A percentile compares a stretch with the other conserved stretches of the same genome.
Evolutionary conservation across 2,797 vertebrate genomes (phyloP).

Genomic region (Coracias cyanogaster): DNA sequence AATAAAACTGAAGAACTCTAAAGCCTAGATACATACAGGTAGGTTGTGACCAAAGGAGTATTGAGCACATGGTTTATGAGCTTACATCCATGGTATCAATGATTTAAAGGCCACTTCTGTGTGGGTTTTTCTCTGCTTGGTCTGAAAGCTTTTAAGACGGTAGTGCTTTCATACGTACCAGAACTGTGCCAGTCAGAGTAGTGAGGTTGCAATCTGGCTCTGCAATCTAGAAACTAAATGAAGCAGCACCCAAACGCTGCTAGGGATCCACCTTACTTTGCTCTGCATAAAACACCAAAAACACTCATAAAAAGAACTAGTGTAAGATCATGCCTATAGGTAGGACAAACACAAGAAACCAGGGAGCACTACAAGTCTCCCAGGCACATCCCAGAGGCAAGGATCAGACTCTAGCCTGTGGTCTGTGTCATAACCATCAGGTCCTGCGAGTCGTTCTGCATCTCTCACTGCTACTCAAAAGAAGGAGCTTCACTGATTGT

Average conservation of each 20-base stretch:
- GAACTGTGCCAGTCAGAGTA: neutral
- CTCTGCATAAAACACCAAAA: neutral
- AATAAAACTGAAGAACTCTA: neutral
- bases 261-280: neutral
- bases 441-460: neutral
- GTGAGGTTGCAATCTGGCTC: neutral
- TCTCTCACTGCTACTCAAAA: neutral
- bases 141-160: neutral
- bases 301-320: neutral
- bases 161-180: neutral
- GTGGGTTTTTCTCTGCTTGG: neutral
- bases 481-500: neutral
- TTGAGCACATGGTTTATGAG: accelerated
- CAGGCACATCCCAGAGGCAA: neutral
- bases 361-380: neutral
- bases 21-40: neutral
- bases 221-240: neutral
- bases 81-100: neutral
- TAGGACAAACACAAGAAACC: neutral
- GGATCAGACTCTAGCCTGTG: neutral
- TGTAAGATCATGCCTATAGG: neutral
- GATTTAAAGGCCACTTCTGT: neutral
- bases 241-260: neutral
- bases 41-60: neutral
- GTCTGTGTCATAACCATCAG: accelerated